phyloP scores from a whole-genome alignment of 2,113 vertebrate genomes.

The Numenius arquata region DNA sequence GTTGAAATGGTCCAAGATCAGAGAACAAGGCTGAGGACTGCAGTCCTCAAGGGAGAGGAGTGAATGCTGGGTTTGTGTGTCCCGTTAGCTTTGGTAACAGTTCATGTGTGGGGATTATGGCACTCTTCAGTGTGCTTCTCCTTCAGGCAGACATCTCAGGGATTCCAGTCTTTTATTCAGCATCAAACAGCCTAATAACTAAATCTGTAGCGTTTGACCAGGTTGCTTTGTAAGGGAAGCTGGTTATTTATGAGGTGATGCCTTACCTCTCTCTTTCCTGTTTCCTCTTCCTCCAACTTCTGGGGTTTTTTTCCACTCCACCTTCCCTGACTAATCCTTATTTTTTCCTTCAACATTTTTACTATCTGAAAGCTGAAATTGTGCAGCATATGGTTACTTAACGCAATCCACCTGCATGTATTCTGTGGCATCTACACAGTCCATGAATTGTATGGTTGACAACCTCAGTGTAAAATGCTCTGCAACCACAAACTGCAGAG shows the following conservation, averaged over 20 bases:
- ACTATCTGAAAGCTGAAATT: background rate
- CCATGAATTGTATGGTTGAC: background rate
- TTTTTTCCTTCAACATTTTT: background rate
- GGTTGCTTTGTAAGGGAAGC: background rate
- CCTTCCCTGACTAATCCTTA: background rate
- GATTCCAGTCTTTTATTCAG: background rate
- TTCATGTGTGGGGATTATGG: rapidly evolving
- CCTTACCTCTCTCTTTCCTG: background rate
- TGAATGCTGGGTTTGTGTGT: background rate
- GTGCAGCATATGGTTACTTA: background rate
- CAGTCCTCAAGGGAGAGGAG: background rate
- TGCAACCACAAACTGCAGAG: background rate
- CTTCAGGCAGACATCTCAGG: background rate
- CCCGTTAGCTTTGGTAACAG: background rate
- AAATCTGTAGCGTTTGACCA: background rate
- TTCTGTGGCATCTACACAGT: background rate
- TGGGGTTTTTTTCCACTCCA: background rate
- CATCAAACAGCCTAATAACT: background rate
- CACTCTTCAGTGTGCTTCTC: background rate
- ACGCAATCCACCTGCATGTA: background rate
- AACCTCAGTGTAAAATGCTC: background rate
- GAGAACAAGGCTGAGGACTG: background rate
- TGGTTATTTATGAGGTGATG: background rate
- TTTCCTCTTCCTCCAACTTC: background rate
- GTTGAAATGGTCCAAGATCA: background rate